A percentile compares a stretch with the other conserved stretches of the same genome.
Conservation (phyloP, 2,797 vertebrate species). For the Eulemur rubriventer region DNA sequence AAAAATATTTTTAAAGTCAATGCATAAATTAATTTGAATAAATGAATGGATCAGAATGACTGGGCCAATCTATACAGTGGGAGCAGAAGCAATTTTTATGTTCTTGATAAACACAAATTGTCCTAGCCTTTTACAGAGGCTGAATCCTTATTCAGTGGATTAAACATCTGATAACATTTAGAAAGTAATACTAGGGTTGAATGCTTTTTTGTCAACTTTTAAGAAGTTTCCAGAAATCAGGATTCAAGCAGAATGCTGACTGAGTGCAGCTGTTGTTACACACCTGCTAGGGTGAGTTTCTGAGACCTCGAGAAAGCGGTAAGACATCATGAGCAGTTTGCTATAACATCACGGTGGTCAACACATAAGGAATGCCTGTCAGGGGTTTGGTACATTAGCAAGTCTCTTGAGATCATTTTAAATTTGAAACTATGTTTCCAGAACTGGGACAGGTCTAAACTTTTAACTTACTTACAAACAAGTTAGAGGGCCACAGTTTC, state of each 20-base stretch:
- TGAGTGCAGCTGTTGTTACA: neutral
- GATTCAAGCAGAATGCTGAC: neutral
- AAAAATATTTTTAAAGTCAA: slow-evolving; percentile 22
- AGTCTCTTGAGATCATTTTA: neutral
- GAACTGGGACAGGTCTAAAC: neutral
- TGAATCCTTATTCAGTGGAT: neutral
- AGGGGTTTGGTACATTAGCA: neutral
- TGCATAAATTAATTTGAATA: neutral
- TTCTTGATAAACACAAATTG: neutral
- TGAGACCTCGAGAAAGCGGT: neutral
- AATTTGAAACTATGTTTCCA: neutral
- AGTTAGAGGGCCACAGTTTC: neutral
- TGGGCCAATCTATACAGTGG: neutral
- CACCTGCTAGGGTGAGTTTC: neutral
- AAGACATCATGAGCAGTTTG: neutral
- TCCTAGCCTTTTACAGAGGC: neutral
- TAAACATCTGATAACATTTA: neutral
- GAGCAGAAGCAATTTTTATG: neutral
- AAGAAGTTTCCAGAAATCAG: slow-evolving; percentile 25
- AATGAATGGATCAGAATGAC: neutral
- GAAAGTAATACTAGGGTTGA: slow-evolving; percentile 21
- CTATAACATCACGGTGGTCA: neutral
- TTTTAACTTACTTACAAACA: neutral
- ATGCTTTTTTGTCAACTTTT: neutral
- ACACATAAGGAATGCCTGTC: neutral